phyloP scores from a whole-genome alignment of 2,888 invertebrate genomes.

The Tipula lateralis region DNA sequence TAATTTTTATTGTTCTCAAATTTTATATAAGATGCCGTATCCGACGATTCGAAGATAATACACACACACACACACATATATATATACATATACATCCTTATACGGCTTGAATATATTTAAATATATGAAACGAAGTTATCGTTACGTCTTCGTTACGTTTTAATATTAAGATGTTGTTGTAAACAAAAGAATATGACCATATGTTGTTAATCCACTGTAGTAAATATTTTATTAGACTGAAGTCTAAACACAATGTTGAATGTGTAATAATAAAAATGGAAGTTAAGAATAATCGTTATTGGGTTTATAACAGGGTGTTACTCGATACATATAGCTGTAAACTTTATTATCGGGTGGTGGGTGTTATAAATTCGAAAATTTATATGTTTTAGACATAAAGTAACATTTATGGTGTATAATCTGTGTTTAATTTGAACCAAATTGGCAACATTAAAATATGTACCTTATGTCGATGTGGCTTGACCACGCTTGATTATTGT shows the following conservation, averaged over 20 bases:
- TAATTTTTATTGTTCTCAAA: not conserved
- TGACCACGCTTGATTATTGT: too few species aligned
- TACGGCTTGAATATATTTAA: not conserved
- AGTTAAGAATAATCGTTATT: not conserved
- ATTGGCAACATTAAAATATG: too few species aligned
- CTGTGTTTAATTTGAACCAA: too few species aligned
- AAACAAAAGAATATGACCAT: not conserved
- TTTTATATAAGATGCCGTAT: too few species aligned
- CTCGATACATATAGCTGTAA: not conserved
- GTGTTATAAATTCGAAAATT: too few species aligned
- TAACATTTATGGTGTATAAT: too few species aligned
- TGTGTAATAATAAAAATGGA: not conserved
- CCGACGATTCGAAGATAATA: too few species aligned
- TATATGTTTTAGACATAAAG: too few species aligned
- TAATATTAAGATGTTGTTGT: not conserved
- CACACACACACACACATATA: too few species aligned
- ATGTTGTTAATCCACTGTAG: not conserved
- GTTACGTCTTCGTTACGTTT: not conserved
- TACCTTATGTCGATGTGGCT: too few species aligned
- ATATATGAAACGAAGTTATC: not conserved
- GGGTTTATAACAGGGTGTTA: not conserved
- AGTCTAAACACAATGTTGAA: not conserved
- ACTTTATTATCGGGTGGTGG: too few species aligned
- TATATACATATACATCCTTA: not conserved
- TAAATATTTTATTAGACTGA: not conserved